These are phyloP conservation scores for Macrocentrus cingulum DNA, from an alignment of 1,140 invertebrate genomes.

Conservation along the genomic window DNA sequence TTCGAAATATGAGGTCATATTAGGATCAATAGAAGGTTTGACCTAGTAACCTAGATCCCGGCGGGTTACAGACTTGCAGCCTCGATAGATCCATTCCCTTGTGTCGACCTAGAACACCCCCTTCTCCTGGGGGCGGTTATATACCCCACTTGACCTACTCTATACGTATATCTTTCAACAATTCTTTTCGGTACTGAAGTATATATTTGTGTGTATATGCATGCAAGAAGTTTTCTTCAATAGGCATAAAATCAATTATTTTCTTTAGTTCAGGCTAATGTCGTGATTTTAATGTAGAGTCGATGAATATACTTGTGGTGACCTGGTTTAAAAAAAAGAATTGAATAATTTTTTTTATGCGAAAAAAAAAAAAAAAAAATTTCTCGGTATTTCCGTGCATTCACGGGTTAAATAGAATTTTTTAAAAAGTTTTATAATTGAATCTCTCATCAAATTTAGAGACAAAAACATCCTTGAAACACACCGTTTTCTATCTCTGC, in stretches of 20 bases:
- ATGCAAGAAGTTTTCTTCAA: too few relatives aligned
- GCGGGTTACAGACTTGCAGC: constrained; percentile 36
- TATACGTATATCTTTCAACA: constrained; percentile 5
- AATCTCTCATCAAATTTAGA: not conserved
- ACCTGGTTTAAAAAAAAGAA: too few relatives aligned
- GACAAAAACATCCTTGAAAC: constrained; percentile 1
- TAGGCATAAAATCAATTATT: too few relatives aligned
- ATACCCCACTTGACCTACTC: constrained; percentile 13
- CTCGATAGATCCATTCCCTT: constrained; percentile 35
- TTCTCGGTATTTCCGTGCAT: too few relatives aligned
- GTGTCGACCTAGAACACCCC: constrained; percentile 23
- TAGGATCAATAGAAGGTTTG: constrained; percentile 37
- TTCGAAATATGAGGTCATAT: constrained; percentile 33
- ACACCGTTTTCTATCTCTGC: constrained; percentile 13
- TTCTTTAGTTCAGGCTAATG: too few relatives aligned
- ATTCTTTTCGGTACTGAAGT: not conserved
- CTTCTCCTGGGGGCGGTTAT: constrained; percentile 12
- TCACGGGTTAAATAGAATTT: not conserved
- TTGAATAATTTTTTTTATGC: too few relatives aligned
- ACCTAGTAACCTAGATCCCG: constrained; percentile 38
- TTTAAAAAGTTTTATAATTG: too few relatives aligned
- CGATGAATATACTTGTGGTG: too few relatives aligned
- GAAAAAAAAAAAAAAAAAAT: too few relatives aligned
- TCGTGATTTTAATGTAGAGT: too few relatives aligned
- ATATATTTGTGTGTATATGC: too few relatives aligned